Evolutionary conservation across 2,113 vertebrate species (phyloP), one percentile per base, ranked within the genome.

Genomic region (Notiomystis cincta): DNA sequence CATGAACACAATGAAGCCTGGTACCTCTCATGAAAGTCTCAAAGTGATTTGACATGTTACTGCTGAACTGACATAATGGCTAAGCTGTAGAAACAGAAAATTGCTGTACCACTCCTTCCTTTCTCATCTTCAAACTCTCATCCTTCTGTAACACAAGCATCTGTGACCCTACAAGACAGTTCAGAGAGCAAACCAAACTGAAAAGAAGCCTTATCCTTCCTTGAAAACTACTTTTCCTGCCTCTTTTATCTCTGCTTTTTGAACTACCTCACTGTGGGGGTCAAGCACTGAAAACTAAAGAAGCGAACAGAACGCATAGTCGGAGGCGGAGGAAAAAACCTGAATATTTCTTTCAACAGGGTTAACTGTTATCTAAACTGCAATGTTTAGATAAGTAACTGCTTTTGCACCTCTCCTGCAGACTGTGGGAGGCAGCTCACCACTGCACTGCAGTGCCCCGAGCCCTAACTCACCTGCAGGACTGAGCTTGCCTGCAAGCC

Each of bases 121-220:
- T 91, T 77, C 91, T 93, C 72, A 61, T 53, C 91, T 86, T 82
- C 58, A 57, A 65, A 47, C 79, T 75, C 87, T 60, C 57, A 35
- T 66, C 35, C 47, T 81, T 60, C 47, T 2, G 1, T 23, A 69
- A 42, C 35, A 90, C 10, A 58, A 66, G 72, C 25, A 70, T 50
- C 60, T 65, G 40, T 60, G 42, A 73, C 14, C 7, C 28, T 45
- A 8, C 14, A 13, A 82, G 48, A 31, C 64, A 48, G 16, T 47
- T 76, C 66, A 76, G 65, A 71, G 27, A 30, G 20, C 62, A 69
- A 61, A 83, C 27, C 33, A 38, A 79, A n/a, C 6, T 0, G 0
- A 90, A 80, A 69, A 86, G 28, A 14, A 45, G n/a, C 18, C 42
- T n/a, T n/a, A n/a, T 15, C 31, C 54, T n/a, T 44, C 37, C 66